Evolutionary conservation across 2,113 vertebrate species (phyloP).

Genomic region (Bostrychus sinensis): DNA sequence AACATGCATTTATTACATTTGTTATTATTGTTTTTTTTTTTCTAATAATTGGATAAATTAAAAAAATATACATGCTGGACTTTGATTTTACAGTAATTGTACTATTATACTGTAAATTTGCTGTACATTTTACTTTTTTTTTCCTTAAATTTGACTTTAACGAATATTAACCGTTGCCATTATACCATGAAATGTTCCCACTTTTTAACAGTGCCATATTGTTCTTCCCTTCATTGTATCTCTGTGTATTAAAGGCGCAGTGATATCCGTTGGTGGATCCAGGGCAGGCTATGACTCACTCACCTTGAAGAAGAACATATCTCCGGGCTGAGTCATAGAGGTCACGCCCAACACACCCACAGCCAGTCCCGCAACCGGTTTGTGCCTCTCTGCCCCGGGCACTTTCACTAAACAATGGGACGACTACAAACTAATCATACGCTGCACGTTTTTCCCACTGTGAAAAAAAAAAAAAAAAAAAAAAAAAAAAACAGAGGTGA

Average conservation of each 20-base stretch:
- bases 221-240: not conserved
- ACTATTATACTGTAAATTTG: too few species aligned
- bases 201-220: not conserved
- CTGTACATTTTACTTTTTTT: too few species aligned
- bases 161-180: not conserved
- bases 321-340: constrained; percentile 74
- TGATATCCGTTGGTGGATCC: constrained; percentile 49
- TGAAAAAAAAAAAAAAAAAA: too few species aligned
- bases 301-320: constrained; percentile 80
- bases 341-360: constrained; percentile 70
- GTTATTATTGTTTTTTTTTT: too few species aligned
- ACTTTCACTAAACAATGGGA: not conserved
- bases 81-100: too few species aligned
- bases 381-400: not conserved
- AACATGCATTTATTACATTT: too few species aligned
- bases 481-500: too few species aligned
- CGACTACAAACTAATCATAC: not conserved
- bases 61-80: too few species aligned
- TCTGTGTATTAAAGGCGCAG: constrained; percentile 10
- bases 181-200: not conserved
- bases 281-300: constrained; percentile 72
- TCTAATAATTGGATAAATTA: too few species aligned
- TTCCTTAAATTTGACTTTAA: too few species aligned
- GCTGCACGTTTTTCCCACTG: too few species aligned
- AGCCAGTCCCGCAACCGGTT: constrained; percentile 74